Base-by-base conservation (phyloP, 1,140 invertebrate species). In the Bombus pyrosoma region DNA sequence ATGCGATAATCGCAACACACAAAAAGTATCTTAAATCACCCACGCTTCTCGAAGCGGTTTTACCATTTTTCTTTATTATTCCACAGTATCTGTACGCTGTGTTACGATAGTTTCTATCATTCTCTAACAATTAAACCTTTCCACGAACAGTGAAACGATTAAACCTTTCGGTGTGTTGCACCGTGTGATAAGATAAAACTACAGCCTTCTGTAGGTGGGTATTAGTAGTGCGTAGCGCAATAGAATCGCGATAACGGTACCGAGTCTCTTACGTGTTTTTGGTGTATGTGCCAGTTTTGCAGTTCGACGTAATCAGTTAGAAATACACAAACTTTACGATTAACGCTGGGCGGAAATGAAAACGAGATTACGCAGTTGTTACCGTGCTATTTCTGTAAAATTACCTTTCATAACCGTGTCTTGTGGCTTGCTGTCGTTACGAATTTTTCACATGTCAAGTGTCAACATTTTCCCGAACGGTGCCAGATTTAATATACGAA, bases 291-390 rank as follows among this genome's bases (percentile, higher is more conserved):
- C 69, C 71, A 59, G 22, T 62, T 74, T 81, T 62, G 53, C n/a
- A 73, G 53, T 22, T n/a, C 1, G 10, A 28, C n/a, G 37, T 74
- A 81, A 74, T 81, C 53, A 74, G 34, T 59, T 43, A 41, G 53
- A 73, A 81, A 74, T 81, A 62, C 69, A 41, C 69, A 81, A 81
- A 28, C 68, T 57, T 81, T 81, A 72, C 37, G 47, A 64, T 47
- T 47, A 28, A 15, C 3, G 32, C 22, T 32, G 78, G 15, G 53
- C 78, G 78, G 64, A 80, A 80, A 80, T 69, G 78, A 69, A 69
- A 80, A 43, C 32, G 64, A 80, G 64, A 69, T 80, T 80, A 80
- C 78, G 64, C 39, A 41, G 59, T 66, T 34, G 39, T 64, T 78
- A n/a, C 59, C 10, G 39, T 53, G n/a, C 25, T 53, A 37, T 43